Percentiles rank a stretch among this genome's conserved stretches.
These are phyloP conservation scores for Coluber constrictor DNA, from an alignment of 2,797 vertebrate genomes.

Conservation along the genomic window DNA sequence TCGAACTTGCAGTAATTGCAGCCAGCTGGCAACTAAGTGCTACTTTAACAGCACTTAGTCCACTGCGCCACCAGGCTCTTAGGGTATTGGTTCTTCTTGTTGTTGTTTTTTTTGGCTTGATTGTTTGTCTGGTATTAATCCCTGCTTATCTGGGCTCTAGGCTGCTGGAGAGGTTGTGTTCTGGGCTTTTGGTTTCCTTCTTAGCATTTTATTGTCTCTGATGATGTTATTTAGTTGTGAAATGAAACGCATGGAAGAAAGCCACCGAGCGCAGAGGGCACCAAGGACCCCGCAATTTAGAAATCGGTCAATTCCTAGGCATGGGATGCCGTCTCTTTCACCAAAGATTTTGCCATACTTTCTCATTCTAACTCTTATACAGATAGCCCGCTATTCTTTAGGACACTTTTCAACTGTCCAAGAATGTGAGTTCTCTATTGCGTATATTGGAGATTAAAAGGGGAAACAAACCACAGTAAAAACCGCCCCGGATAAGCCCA, in stretches of 20 bases:
- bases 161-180: background rate
- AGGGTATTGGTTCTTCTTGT: too few relatives aligned
- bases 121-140: background rate
- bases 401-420: background rate
- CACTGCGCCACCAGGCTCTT: too few relatives aligned
- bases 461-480: background rate
- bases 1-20: too few relatives aligned
- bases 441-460: background rate
- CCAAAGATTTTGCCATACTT: background rate
- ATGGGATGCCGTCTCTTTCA: background rate
- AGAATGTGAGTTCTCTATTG: background rate
- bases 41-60: too few relatives aligned
- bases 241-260: background rate
- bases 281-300: background rate
- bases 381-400: background rate
- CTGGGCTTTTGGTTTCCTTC: background rate
- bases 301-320: background rate
- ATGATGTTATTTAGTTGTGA: background rate
- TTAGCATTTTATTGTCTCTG: background rate
- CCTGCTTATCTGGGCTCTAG: background rate
- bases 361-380: background rate
- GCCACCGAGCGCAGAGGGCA: background rate
- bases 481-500: background rate
- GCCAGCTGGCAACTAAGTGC: too few relatives aligned
- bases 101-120: background rate